These are phyloP conservation scores for Aporophyla nigra DNA, from an alignment of 2,888 invertebrate genomes.

Conservation along the genomic window DNA sequence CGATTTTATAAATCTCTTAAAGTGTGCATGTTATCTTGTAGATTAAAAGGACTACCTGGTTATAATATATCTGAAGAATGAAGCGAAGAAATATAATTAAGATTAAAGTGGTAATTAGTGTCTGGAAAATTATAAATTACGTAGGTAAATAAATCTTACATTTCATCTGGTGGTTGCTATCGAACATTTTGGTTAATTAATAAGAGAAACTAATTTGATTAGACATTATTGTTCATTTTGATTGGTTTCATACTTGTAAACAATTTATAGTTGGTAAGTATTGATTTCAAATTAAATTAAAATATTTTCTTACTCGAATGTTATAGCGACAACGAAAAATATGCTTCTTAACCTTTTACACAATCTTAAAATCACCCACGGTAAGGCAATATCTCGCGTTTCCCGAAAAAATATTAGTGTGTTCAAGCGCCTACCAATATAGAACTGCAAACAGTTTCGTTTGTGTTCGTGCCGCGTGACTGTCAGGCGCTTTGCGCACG, in stretches of 20 bases:
- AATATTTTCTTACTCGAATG: background rate
- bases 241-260: background rate
- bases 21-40: too few species aligned
- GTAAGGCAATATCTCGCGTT: slow-evolving; percentile 4
- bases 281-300: background rate
- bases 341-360: background rate
- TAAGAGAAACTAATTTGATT: background rate
- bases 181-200: background rate
- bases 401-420: slow-evolving; percentile 47
- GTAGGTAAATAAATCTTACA: slow-evolving; percentile 1
- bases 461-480: slow-evolving; percentile 80
- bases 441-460: slow-evolving; percentile 77
- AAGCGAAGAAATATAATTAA: too few species aligned
- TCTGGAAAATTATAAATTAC: slow-evolving; percentile 26
- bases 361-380: background rate
- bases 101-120: slow-evolving; percentile 33
- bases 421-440: slow-evolving; percentile 80
- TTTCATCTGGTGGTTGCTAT: background rate
- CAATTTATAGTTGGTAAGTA: too few species aligned
- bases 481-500: slow-evolving; percentile 85
- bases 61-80: too few species aligned
- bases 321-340: background rate
- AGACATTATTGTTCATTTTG: background rate
- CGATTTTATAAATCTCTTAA: too few species aligned
- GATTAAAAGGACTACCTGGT: too few species aligned